These are phyloP conservation scores for Suncus etruscus DNA, from an alignment of 2,113 vertebrate species.

Conservation along the genomic window DNA sequence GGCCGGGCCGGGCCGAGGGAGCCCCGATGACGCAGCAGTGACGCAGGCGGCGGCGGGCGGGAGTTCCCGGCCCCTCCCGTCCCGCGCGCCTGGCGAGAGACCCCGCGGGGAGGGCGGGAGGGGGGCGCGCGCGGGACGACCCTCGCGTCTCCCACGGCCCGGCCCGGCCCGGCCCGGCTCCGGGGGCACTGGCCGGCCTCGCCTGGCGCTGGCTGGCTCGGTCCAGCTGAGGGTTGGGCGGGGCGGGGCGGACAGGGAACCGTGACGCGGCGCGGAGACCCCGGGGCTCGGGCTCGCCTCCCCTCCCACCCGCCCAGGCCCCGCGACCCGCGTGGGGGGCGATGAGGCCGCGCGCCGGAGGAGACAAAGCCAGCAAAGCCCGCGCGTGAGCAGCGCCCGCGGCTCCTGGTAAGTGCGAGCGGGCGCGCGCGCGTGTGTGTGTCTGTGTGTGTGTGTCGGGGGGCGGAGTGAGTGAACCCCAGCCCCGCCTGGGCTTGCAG, in stretches of 20 bases:
- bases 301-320: not conserved
- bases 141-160: not conserved
- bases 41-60: constrained; percentile 76
- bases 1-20: constrained; percentile 33
- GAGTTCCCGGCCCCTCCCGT: constrained; percentile 77
- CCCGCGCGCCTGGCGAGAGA: constrained; percentile 59
- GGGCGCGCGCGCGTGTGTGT: not conserved
- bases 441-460: not conserved
- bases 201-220: not conserved
- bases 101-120: constrained; percentile 64
- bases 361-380: constrained; percentile 52
- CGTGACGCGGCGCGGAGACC: constrained; percentile 43
- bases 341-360: constrained; percentile 20
- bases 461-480: not conserved
- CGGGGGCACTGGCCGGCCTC: not conserved
- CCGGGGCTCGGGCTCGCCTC: not conserved
- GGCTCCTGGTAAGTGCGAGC: constrained; percentile 63
- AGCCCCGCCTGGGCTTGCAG: not conserved
- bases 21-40: constrained; percentile 79
- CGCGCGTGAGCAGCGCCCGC: constrained; percentile 57
- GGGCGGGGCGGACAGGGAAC: not conserved
- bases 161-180: not conserved
- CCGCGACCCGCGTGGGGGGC: not conserved
- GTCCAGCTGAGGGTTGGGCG: not conserved
- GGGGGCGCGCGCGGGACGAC: not conserved